phyloP scores from a whole-genome alignment of 1,140 invertebrate genomes.

The Diabrotica undecimpunctata region DNA sequence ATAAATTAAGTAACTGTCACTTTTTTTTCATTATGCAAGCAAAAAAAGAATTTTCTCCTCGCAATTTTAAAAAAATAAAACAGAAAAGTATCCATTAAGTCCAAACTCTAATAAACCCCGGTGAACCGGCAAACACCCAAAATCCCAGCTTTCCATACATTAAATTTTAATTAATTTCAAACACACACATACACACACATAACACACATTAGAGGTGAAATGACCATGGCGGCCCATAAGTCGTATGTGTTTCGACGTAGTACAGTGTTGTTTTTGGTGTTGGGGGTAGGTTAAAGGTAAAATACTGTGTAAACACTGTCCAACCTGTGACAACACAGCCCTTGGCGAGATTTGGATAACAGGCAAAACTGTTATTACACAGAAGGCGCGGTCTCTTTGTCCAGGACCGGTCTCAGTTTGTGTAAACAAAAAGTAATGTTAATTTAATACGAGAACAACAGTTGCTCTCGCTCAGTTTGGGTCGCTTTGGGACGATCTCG shows the following conservation, averaged over 20 bases:
- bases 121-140: constrained; percentile 16
- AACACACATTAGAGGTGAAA: constrained; percentile 19
- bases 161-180: constrained; percentile 25
- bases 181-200: constrained; percentile 13
- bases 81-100: neutral
- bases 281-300: constrained; percentile 24
- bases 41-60: no score
- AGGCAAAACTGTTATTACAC: constrained; percentile 33
- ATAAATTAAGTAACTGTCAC: no score
- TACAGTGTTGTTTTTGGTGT: constrained; percentile 26
- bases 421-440: neutral
- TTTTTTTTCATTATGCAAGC: no score
- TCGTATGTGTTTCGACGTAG: constrained; percentile 14
- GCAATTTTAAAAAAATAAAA: neutral
- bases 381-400: constrained; percentile 21
- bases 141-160: constrained; percentile 20
- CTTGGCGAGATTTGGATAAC: constrained; percentile 32
- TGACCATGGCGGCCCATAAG: constrained; percentile 19
- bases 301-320: constrained; percentile 29
- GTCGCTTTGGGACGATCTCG: neutral
- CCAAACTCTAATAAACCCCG: constrained; percentile 15
- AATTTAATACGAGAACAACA: neutral
- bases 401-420: constrained; percentile 11
- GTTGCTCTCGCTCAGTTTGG: neutral
- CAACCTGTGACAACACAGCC: constrained; percentile 33